Evolutionary conservation across 2,113 vertebrate species (phyloP).

Genomic region (Oreochromis aureus): DNA sequence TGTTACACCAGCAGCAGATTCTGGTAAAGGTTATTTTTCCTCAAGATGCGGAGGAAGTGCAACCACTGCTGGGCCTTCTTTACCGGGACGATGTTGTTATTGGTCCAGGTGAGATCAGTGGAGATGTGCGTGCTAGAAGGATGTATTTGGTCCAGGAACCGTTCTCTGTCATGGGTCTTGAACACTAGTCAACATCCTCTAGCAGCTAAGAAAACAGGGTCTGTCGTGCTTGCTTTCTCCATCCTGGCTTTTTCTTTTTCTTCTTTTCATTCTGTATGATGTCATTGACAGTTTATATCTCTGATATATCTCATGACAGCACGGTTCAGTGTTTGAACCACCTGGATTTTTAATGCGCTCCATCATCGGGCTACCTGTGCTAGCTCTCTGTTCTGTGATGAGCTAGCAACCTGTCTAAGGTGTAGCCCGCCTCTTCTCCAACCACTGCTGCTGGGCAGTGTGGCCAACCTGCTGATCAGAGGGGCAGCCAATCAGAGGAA

Average conservation of each 20-base stretch:
- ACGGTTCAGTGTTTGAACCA: neutral
- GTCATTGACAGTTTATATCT: fast-evolving
- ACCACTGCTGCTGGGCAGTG: neutral
- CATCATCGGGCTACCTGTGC: fast-evolving
- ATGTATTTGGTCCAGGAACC: neutral
- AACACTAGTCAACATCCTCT: neutral
- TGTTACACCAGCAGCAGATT: neutral
- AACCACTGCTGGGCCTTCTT: neutral
- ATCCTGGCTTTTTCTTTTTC: neutral
- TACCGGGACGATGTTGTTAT: neutral
- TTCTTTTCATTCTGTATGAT: neutral
- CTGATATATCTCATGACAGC: neutral
- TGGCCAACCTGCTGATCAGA: neutral
- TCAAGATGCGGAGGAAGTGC: fast-evolving
- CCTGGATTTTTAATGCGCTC: neutral
- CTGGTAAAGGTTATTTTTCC: neutral
- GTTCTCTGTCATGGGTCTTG: neutral
- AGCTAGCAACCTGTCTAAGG: neutral
- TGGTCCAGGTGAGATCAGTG: neutral
- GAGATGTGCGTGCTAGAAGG: neutral
- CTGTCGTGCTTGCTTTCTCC: neutral
- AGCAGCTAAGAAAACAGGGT: fast-evolving
- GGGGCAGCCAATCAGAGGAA: neutral
- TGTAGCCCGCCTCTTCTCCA: neutral
- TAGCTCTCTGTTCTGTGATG: neutral